Conservation (phyloP, 2,113 vertebrate species). For the Nannobrachium achirus region DNA sequence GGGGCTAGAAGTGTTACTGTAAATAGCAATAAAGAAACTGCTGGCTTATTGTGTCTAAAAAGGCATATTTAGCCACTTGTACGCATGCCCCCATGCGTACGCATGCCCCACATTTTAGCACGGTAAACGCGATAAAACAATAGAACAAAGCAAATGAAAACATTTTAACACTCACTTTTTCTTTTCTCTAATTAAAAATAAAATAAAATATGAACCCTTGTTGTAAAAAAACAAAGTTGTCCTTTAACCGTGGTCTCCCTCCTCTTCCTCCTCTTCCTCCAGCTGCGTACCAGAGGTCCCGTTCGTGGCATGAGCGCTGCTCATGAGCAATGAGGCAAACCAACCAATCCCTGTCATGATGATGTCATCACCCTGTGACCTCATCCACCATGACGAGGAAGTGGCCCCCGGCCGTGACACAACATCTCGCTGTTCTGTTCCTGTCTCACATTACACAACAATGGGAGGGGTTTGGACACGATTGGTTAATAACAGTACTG, state of each 20-base stretch:
- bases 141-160: too few relatives aligned
- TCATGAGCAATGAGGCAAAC: slow-evolving; percentile 89
- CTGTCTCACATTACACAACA: slow-evolving; percentile 72
- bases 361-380: slow-evolving; percentile 69
- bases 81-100: too few relatives aligned
- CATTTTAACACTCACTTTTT: too few relatives aligned
- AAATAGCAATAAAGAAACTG: too few relatives aligned
- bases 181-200: too few relatives aligned
- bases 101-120: too few relatives aligned
- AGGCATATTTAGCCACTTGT: too few relatives aligned
- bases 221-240: too few relatives aligned
- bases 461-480: slow-evolving; percentile 77
- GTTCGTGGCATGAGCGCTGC: slow-evolving; percentile 97
- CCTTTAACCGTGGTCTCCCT: neutral
- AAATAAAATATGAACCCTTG: too few relatives aligned
- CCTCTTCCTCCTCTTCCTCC: slow-evolving; percentile 29
- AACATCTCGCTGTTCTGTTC: slow-evolving; percentile 52
- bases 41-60: too few relatives aligned
- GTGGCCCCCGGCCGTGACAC: slow-evolving; percentile 39
- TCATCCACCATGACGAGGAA: slow-evolving; percentile 59
- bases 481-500: slow-evolving; percentile 82
- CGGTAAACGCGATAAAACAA: too few relatives aligned
- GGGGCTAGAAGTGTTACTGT: too few relatives aligned
- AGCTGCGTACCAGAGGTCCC: slow-evolving; percentile 95
- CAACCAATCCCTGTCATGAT: slow-evolving; percentile 74